Conservation (phyloP, 1,140 invertebrate genomes). For the Halesus radiatus region DNA sequence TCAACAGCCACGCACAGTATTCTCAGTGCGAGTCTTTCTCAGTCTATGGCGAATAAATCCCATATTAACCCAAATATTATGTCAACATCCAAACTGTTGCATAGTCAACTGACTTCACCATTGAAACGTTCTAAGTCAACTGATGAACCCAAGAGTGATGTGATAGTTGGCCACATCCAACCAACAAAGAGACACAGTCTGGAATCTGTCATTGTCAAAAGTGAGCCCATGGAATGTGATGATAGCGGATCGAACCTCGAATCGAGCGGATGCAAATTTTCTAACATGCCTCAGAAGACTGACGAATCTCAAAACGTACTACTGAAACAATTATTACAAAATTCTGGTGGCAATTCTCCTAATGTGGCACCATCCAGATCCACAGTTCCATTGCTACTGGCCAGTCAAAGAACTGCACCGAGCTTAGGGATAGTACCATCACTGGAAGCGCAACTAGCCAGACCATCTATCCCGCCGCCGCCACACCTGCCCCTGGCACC, state of each 20-base stretch:
- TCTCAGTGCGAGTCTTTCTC: conserved; percentile 55
- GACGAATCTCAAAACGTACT: conserved; percentile 91
- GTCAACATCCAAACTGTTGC: conserved; percentile 68
- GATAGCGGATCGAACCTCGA: conserved; percentile 56
- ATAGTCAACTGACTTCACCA: conserved; percentile 72
- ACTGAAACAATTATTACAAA: conserved; percentile 90
- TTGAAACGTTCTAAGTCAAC: conserved; percentile 70
- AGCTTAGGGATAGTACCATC: conserved; percentile 79
- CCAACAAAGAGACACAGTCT: conserved; percentile 68
- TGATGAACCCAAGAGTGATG: conserved; percentile 69
- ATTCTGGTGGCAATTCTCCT: conserved; percentile 75
- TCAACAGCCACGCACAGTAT: conserved; percentile 34
- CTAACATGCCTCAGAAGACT: conserved; percentile 65
- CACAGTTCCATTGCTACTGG: conserved; percentile 64
- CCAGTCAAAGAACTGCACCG: conserved; percentile 71
- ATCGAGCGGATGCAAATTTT: conserved; percentile 60
- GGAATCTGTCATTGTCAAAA: conserved; percentile 69
- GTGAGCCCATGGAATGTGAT: conserved; percentile 68
- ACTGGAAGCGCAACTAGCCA: conserved; percentile 80
- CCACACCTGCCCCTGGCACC: conserved; percentile 66
- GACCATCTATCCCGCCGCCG: conserved; percentile 77
- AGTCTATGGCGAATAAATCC: conserved; percentile 62
- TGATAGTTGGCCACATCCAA: conserved; percentile 67
- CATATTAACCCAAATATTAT: conserved; percentile 66
- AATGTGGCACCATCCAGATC: conserved; percentile 67